Conservation (phyloP, 2,113 vertebrate genomes). For the Siniperca chuatsi region DNA sequence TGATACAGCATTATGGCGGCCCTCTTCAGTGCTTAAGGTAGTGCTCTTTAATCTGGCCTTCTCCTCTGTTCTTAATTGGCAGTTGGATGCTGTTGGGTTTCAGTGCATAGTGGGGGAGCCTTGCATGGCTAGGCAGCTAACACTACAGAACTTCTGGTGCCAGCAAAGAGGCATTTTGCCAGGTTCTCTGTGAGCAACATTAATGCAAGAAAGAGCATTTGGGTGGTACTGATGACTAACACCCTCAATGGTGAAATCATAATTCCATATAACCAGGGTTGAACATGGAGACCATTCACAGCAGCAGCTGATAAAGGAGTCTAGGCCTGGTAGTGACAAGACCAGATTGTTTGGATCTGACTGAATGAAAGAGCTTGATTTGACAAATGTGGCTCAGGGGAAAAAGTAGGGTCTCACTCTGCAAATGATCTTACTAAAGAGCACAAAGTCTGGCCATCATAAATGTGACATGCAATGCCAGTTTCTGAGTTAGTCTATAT, state of each 20-base stretch:
- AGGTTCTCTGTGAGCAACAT: conserved; percentile 36
- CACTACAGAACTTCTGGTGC: conserved; percentile 57
- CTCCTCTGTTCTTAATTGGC: conserved; percentile 74
- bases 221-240: conserved; percentile 25
- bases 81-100: conserved; percentile 61
- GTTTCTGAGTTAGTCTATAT: conserved; percentile 37
- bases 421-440: background rate
- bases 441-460: background rate
- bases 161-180: conserved; percentile 41
- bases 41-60: conserved; percentile 73
- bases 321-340: background rate
- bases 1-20: conserved; percentile 54
- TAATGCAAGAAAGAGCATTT: conserved; percentile 5
- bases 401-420: background rate
- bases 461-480: background rate
- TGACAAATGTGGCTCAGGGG: background rate
- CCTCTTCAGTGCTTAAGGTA: conserved; percentile 65
- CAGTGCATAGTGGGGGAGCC: conserved; percentile 41
- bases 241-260: conserved; percentile 37
- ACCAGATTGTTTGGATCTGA: background rate
- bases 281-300: conserved; percentile 10
- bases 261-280: conserved; percentile 25
- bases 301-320: conserved; percentile 9
- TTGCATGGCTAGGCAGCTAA: conserved; percentile 37
- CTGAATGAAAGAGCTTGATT: background rate